These are phyloP conservation scores for Panthera leo DNA, from an alignment of 2,113 vertebrate species.

Conservation along the genomic window DNA sequence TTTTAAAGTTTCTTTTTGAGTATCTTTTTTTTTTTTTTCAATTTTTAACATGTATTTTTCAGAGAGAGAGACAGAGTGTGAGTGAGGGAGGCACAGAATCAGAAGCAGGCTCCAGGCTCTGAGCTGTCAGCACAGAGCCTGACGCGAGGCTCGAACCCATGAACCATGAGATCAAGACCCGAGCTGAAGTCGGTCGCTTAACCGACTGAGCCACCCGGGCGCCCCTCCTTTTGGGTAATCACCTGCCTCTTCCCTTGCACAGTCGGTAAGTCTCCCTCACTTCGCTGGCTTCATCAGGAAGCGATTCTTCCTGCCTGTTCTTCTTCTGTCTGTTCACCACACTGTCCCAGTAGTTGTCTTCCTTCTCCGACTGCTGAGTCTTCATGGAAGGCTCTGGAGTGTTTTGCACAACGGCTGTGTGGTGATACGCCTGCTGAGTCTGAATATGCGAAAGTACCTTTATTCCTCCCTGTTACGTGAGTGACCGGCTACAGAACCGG, in stretches of 20 bases:
- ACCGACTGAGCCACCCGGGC: no score
- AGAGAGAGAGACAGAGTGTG: no score
- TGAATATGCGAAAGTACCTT: neutral
- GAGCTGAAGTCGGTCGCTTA: no score
- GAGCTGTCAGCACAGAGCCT: no score
- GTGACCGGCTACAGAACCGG: neutral
- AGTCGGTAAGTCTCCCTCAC: neutral
- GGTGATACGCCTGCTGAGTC: neutral
- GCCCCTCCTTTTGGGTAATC: no score
- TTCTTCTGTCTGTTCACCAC: neutral
- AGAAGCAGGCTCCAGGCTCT: no score
- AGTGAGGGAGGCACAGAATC: no score
- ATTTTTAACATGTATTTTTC: no score
- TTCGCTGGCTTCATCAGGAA: neutral
- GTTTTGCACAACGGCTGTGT: neutral
- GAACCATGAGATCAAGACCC: no score
- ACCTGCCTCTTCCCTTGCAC: neutral
- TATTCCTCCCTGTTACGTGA: fast-evolving
- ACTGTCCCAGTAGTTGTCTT: fast-evolving
- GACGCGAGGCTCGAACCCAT: no score
- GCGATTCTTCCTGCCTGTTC: neutral
- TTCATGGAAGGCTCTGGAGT: neutral
- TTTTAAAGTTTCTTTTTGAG: neutral
- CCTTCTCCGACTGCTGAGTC: neutral
- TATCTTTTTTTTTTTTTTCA: neutral